Conservation (phyloP, 2,888 invertebrate genomes). For the Linyphia triangularis region DNA sequence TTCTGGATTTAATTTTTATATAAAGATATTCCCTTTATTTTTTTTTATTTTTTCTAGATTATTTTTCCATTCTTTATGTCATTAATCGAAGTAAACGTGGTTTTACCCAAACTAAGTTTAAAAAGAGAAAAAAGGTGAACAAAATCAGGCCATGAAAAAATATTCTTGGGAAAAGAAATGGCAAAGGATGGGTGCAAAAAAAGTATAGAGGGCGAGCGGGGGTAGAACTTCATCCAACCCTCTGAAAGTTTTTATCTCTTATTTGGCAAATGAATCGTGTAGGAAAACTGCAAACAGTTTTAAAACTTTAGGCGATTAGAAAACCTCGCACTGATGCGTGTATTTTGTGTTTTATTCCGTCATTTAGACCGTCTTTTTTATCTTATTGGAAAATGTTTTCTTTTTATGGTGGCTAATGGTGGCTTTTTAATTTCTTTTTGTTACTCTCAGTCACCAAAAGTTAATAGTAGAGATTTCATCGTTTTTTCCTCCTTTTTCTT, state of each 20-base stretch:
- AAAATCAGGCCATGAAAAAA: background rate
- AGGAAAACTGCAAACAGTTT: constrained; percentile 49
- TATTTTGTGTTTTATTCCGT: constrained; percentile 62
- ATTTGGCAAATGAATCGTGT: constrained; percentile 69
- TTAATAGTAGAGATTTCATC: constrained; percentile 42
- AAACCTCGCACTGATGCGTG: constrained; percentile 61
- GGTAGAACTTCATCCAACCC: background rate
- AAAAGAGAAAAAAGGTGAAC: constrained; percentile 45
- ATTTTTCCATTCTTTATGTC: constrained; percentile 39
- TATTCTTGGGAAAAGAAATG: background rate
- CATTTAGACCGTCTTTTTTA: constrained; percentile 29
- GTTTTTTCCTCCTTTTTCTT: constrained; percentile 12
- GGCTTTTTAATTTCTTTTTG: constrained; percentile 60
- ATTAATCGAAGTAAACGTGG: constrained; percentile 53
- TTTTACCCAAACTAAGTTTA: constrained; percentile 31
- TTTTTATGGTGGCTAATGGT: constrained; percentile 35
- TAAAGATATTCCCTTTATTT: constrained; percentile 15
- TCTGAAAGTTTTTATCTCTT: constrained; percentile 60
- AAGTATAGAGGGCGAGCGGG: background rate
- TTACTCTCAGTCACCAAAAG: constrained; percentile 39
- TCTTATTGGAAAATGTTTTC: constrained; percentile 24
- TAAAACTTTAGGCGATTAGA: constrained; percentile 66
- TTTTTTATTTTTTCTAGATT: too few relatives aligned
- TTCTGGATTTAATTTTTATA: constrained; percentile 33
- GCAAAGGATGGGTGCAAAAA: too few relatives aligned